Evolutionary conservation across 2,113 vertebrate species (phyloP).

Genomic region (Axis porcinus): DNA sequence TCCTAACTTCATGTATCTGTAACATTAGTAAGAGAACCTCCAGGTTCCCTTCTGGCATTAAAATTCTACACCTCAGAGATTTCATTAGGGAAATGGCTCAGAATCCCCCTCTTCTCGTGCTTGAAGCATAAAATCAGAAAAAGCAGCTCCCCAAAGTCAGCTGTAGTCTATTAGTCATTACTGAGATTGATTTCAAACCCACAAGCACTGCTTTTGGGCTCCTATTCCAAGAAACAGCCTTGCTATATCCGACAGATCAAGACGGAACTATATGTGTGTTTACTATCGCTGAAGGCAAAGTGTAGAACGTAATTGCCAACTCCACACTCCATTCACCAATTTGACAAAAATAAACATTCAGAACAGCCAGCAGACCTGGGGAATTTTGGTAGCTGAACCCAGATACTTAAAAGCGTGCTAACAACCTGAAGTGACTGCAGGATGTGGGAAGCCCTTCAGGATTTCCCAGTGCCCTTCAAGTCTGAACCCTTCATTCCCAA

Average conservation of each 20-base stretch:
- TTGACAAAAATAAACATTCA: not conserved
- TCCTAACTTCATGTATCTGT: not conserved
- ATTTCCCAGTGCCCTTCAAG: not conserved
- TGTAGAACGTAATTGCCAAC: not conserved
- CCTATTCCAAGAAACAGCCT: not conserved
- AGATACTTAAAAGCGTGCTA: not conserved
- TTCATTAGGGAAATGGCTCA: not conserved
- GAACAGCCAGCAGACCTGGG: not conserved
- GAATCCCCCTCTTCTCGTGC: not conserved
- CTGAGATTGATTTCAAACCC: not conserved
- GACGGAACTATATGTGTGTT: not conserved
- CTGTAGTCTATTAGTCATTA: not conserved
- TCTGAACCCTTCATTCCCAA: not conserved
- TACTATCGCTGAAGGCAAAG: not conserved
- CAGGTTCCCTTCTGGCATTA: not conserved
- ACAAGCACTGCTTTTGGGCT: not conserved
- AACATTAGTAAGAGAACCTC: not conserved
- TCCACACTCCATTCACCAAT: not conserved
- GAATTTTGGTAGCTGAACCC: not conserved
- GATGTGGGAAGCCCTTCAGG: not conserved
- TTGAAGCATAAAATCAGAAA: not conserved
- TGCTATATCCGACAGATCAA: not conserved
- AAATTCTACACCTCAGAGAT: not conserved
- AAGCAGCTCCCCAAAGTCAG: not conserved
- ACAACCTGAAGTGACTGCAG: not conserved